Evolutionary conservation across 2,888 invertebrate species (phyloP).

Genomic region (Liopterus haemorrhoidalis): DNA sequence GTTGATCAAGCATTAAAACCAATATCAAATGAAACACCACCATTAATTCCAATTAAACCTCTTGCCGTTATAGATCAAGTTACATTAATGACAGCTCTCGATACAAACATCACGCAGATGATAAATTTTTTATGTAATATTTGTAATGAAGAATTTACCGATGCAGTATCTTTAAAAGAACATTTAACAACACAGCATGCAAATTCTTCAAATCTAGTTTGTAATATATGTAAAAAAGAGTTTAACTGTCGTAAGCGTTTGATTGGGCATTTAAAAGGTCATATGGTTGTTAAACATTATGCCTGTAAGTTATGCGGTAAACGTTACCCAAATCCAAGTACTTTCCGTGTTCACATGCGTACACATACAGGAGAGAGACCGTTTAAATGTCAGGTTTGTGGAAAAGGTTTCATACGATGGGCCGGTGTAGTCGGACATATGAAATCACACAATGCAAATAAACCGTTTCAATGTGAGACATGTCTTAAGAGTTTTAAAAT

Average conservation of each 20-base stretch:
- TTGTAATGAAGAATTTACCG: slow-evolving; percentile 37
- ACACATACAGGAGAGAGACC: slow-evolving; percentile 50
- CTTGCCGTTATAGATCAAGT: slow-evolving; percentile 29
- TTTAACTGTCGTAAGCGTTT: slow-evolving; percentile 40
- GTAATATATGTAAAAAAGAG: slow-evolving; percentile 42
- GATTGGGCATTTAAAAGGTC: slow-evolving; percentile 42
- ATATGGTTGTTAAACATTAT: slow-evolving; percentile 42
- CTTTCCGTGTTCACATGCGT: slow-evolving; percentile 54
- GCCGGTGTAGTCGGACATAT: slow-evolving; percentile 43
- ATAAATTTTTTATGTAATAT: slow-evolving; percentile 36
- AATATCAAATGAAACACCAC: slow-evolving; percentile 35
- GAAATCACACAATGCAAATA: slow-evolving; percentile 40
- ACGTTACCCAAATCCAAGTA: slow-evolving; percentile 43
- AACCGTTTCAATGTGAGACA: slow-evolving; percentile 41
- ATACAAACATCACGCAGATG: slow-evolving; percentile 32
- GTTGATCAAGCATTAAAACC: slow-evolving; percentile 20
- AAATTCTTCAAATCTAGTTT: slow-evolving; percentile 34
- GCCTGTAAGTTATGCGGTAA: slow-evolving; percentile 44
- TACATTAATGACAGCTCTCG: slow-evolving; percentile 27
- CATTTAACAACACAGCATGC: slow-evolving; percentile 37
- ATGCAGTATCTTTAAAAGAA: slow-evolving; percentile 35
- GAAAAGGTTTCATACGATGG: slow-evolving; percentile 43
- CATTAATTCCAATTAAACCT: slow-evolving; percentile 41
- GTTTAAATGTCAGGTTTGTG: slow-evolving; percentile 42
- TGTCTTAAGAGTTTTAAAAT: slow-evolving; percentile 42